A percentile compares a stretch with the other conserved stretches of the same genome.
Conservation (phyloP, 2,888 invertebrate species). For the Coleophora flavipennella region DNA sequence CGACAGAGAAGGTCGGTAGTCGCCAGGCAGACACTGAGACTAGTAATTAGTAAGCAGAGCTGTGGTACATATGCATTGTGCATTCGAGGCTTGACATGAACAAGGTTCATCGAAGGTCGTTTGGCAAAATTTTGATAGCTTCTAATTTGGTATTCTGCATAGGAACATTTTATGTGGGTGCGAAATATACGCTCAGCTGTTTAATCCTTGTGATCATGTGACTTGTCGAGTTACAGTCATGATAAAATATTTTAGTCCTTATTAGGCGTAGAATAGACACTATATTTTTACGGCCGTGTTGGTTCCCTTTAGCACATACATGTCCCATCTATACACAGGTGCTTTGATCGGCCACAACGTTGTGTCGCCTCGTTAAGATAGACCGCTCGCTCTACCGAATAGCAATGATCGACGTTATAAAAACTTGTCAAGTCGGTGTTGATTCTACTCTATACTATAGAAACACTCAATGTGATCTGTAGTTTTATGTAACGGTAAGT, state of each 20-base stretch:
- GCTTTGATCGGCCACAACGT: too few relatives aligned
- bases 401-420: too few relatives aligned
- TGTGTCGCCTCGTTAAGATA: too few relatives aligned
- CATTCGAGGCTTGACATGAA: slow-evolving; percentile 3
- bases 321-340: neutral
- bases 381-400: too few relatives aligned
- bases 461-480: too few relatives aligned
- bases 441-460: too few relatives aligned
- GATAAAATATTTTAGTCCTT: slow-evolving; percentile 15
- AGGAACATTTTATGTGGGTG: slow-evolving; percentile 16
- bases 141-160: slow-evolving; percentile 32
- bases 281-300: slow-evolving; percentile 9
- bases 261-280: slow-evolving; percentile 5
- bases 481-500: too few relatives aligned
- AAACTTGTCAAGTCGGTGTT: too few relatives aligned
- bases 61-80: slow-evolving; percentile 12
- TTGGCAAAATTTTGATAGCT: slow-evolving; percentile 29
- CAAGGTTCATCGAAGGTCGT: slow-evolving; percentile 33
- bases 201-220: slow-evolving; percentile 11
- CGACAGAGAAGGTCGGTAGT: slow-evolving; percentile 13
- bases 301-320: neutral
- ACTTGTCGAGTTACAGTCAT: slow-evolving; percentile 16
- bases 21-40: slow-evolving; percentile 12
- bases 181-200: slow-evolving; percentile 1
- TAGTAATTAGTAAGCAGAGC: slow-evolving; percentile 34